Base-by-base conservation (phyloP, 2,797 vertebrate species). In the Propithecus deckenii region DNA sequence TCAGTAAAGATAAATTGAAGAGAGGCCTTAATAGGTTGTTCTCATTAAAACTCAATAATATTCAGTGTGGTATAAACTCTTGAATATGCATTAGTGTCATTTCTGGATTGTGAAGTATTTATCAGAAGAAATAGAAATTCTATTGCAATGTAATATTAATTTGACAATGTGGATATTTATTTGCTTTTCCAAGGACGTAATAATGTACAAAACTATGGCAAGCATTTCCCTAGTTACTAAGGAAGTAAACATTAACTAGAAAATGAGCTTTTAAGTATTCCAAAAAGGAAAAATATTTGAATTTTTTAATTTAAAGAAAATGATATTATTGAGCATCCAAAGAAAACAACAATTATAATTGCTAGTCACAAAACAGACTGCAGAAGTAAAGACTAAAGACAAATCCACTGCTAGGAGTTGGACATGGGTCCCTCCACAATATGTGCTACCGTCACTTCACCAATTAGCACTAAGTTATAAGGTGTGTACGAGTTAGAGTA, bases 121-220 rank as follows among this genome's bases (percentile, higher is more conserved):
- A 52, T 38, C 22, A 32, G 23, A 61, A 72, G 20, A 55, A 80
- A n/a, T 1, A 2, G 1, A 7, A 84, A 92, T 86, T 83, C 22
- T 71, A 25, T 89, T 55, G 57, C 63, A 28, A 63, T 61, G 2
- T 23, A 80, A 48, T 43, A 48, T n/a, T 86, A 35, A 74, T 25
- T 74, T 32, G 20, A 69, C 18, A 84, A 86, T 7, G n/a, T 41
- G 10, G 38, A 23, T 90, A 69, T 76, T 55, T 81, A 80, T 71
- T 86, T 88, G 28, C 23, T 10, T 92, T 78, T 90, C 28, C 30
- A 91, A 38, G 50, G 93, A 84, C 13, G 75, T 13, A 81, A 72
- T 30, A 50, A 74, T 2, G 7, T 14, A 23, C 22, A 8, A 87
- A 86, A 84, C 20, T 41, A 20, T 28, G n/a, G 32, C 81, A 89